Evolutionary conservation across 2,113 vertebrate species (phyloP), one percentile per base, ranked within the genome.

Genomic region (Phasianus colchicus): DNA sequence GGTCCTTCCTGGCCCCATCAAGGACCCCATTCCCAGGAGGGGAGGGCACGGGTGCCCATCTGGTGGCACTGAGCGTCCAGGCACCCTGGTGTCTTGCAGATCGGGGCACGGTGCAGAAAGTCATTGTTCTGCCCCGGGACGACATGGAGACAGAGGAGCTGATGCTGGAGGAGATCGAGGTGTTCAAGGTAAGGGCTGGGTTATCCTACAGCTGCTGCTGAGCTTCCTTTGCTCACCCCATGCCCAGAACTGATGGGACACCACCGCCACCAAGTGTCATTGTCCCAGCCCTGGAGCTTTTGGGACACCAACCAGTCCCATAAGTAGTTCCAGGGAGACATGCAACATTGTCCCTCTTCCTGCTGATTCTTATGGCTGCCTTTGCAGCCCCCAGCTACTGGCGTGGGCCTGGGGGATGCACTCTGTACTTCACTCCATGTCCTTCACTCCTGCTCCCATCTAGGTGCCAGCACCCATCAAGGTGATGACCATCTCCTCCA

Each of bases 401-500:
- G 13, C 7, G 54, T 7, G 25, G 3, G 1, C 18, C 11, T 29
- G 63, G 12, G 8, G 6, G 81, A 22, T 61, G 15, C 54, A 50
- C 50, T 15, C 19, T 1, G 7, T 47, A 50, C 17, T 57, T 72
- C 25, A 12, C 43, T 94, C 55, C 30, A 45, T 86, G 54, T 93
- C 57, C 34, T 93, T 89, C 2, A 4, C 54, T 92, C 9, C 61
- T 93, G 40, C 64, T 79, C 82, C 45, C 52, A 13, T 97, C 70
- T 94, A 99, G 99, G 97, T 99, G 73, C 99, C 99, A 18, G 99
- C 98, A 5, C 96, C 99, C 27, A 98, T 99, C 79, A 99, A 98
- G 93, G 99, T 98, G 1, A 99, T 99, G 99, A 99, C 99, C 97
- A 99, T 99, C 96, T 99, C 99, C 85, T 99, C 99, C 36, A 99